Evolutionary conservation across 2,797 vertebrate species (phyloP).

Genomic region (Notolabrus celidotus): DNA sequence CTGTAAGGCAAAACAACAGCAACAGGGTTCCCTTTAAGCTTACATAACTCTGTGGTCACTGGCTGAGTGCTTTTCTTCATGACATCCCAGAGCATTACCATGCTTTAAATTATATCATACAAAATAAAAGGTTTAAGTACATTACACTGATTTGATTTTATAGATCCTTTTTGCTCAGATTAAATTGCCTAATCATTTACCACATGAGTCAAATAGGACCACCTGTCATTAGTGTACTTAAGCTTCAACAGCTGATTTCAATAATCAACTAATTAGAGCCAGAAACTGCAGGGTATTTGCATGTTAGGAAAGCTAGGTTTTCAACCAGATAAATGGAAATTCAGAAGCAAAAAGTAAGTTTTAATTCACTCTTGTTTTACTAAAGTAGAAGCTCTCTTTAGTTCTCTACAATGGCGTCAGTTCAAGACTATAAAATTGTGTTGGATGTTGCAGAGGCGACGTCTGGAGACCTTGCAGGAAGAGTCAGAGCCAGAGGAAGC

Average conservation of each 20-base stretch:
- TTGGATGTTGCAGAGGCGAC: conserved; percentile 1
- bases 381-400: background rate
- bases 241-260: conserved; percentile 62
- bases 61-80: background rate
- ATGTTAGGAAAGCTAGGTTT: background rate
- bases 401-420: too few species aligned
- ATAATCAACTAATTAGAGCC: conserved; percentile 36
- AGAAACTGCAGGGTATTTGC: background rate
- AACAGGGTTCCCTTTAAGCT: background rate
- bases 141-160: background rate
- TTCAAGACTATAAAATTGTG: background rate
- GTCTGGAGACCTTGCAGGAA: conserved; percentile 69
- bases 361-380: background rate
- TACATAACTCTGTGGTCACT: background rate
- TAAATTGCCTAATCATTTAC: background rate
- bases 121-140: too few species aligned
- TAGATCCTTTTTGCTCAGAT: background rate
- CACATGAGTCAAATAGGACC: background rate
- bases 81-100: background rate
- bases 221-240: conserved; percentile 11
- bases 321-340: conserved; percentile 46
- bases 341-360: conserved; percentile 56
- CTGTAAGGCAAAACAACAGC: too few species aligned
- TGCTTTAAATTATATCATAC: background rate
- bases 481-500: conserved; percentile 54